Evolutionary conservation across 2,113 vertebrate genomes (phyloP).

Genomic region (Trachemys scripta): DNA sequence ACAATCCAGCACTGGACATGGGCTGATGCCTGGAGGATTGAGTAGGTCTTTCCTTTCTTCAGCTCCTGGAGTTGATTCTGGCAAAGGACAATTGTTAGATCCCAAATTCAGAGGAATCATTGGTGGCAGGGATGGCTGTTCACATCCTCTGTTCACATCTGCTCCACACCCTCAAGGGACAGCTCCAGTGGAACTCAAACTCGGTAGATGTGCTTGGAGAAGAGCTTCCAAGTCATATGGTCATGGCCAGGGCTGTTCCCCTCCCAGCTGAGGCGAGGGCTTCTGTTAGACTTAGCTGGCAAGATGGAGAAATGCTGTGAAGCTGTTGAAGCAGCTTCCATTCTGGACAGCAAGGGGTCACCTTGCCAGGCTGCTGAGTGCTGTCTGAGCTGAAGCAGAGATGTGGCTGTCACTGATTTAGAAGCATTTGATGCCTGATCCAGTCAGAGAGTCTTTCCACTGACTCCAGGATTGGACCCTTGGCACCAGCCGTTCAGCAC

Average conservation of each 20-base stretch:
- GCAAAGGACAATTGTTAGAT: not conserved
- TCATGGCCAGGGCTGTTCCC: not conserved
- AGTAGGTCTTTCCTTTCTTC: not conserved
- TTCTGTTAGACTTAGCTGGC: not conserved
- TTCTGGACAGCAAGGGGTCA: not conserved
- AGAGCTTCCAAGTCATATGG: not conserved
- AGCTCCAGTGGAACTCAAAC: not conserved
- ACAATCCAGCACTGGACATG: not conserved
- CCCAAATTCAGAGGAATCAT: not conserved
- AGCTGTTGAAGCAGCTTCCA: not conserved
- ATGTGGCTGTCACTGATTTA: not conserved
- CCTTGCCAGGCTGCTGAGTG: not conserved
- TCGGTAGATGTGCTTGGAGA: not conserved
- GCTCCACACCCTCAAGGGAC: not conserved
- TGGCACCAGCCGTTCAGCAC: accelerated
- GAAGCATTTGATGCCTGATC: not conserved
- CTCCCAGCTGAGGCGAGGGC: not conserved
- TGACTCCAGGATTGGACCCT: not conserved
- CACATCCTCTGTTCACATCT: not conserved
- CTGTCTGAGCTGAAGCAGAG: not conserved
- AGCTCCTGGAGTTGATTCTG: too few species aligned
- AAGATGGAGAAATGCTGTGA: not conserved
- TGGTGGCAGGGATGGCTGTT: not conserved
- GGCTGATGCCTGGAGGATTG: not conserved
- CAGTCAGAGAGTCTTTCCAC: not conserved